Base-by-base conservation (phyloP, 2,888 invertebrate genomes). In the Latheticus oryzae region DNA sequence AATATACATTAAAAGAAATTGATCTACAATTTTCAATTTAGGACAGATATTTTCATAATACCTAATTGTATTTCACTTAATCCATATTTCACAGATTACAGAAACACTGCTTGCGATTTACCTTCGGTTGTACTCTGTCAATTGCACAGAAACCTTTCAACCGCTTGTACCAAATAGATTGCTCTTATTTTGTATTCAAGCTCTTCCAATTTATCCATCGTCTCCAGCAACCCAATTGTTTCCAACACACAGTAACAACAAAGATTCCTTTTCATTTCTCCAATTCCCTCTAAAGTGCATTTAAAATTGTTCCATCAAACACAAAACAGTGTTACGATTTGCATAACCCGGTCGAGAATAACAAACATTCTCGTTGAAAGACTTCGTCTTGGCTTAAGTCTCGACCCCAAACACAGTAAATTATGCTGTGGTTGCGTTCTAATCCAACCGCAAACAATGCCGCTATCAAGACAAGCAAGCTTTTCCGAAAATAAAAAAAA, bases 361-460 rank as follows among this genome's bases (percentile, higher is more conserved):
- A 45, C 45, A 45, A 45, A 45, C 45, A 45, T 12, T 16, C 17
- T 32, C 12, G 32, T 30, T 32, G 45, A 45, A 30, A 45, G 45
- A 45, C 45, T 15, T 30, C 24, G 45, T 28, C 9, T 5, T 45
- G 21, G 32, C 32, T 26, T 32, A 17, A 45, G 17, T 32, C 19
- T 21, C 2, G 28, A 7, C 42, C 42, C 42, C n/a, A 45, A 45
- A 45, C 45, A 32, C 17, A 9, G 30, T 45, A 45, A 45, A 45
- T 45, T 32, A 32, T 32, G 28, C 45, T 15, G 30, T 19, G 30
- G 45, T 17, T 30, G 45, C 32, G 32, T 28, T 21, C 45, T 45
- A 45, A 45, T 45, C 32, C 45, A 21, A 21, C 45, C 32, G 13
- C 45, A 30, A 45, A 45, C 45, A 45, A 45, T 38, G 12, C 16